Conservation (phyloP, 1,140 invertebrate genomes). For the Meloidogyne chitwoodi region DNA sequence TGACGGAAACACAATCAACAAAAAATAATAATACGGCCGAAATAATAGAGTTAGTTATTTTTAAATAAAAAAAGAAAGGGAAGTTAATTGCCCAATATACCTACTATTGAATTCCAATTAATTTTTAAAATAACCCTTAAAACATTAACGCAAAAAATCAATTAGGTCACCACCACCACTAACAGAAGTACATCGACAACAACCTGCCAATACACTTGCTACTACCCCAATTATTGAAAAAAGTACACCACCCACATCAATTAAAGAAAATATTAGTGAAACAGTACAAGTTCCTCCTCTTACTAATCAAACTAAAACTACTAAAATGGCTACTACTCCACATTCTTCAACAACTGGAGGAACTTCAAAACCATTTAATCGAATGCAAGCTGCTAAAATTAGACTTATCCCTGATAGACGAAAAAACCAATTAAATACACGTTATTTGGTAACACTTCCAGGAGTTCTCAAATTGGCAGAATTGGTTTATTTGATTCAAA, state of each 20-base stretch:
- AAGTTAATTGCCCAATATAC: neutral
- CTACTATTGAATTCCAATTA: neutral
- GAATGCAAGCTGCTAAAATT: slow-evolving; percentile 39
- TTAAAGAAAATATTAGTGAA: neutral
- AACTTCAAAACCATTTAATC: slow-evolving; percentile 23
- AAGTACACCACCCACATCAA: neutral
- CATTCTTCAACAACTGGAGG: neutral
- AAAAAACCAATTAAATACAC: slow-evolving; percentile 57
- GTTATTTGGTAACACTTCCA: slow-evolving; percentile 48
- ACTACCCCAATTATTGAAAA: neutral
- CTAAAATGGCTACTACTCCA: neutral
- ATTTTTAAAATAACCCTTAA: neutral
- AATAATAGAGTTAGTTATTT: neutral
- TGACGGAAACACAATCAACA: neutral
- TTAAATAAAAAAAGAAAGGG: neutral
- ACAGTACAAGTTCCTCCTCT: neutral
- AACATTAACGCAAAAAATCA: neutral
- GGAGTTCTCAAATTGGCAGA: slow-evolving; percentile 58
- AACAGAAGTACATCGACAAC: neutral
- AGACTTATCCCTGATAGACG: slow-evolving; percentile 52
- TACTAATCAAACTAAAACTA: neutral
- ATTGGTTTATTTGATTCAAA: slow-evolving; percentile 38
- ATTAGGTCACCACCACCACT: neutral
- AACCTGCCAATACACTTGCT: neutral
- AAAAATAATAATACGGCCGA: neutral